These are phyloP conservation scores for Falco cherrug DNA, from an alignment of 2,797 vertebrate genomes.

Conservation along the genomic window DNA sequence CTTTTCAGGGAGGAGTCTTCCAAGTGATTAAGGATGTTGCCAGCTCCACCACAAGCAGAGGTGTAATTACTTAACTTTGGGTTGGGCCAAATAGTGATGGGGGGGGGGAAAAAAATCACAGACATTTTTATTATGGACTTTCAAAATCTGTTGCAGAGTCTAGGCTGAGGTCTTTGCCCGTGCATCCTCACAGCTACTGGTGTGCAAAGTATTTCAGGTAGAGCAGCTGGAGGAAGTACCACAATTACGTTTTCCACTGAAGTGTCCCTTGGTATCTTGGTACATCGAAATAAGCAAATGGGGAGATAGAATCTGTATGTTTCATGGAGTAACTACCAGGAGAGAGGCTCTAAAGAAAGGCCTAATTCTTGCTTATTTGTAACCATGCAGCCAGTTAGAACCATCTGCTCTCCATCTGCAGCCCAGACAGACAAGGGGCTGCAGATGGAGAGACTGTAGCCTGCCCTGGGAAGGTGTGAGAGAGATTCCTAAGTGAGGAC, in stretches of 20 bases:
- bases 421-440: neutral
- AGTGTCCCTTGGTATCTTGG: neutral
- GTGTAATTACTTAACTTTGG: neutral
- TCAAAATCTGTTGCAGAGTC: neutral
- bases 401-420: constrained; percentile 44
- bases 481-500: constrained; percentile 26
- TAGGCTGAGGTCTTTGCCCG: neutral
- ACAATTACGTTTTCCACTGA: neutral
- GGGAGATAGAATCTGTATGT: neutral
- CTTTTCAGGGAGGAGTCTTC: neutral
- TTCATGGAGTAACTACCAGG: neutral
- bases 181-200: neutral
- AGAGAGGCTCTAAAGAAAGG: constrained; percentile 9
- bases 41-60: neutral
- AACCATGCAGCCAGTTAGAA: constrained; percentile 23
- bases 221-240: neutral
- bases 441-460: constrained; percentile 59
- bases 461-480: constrained; percentile 43
- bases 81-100: neutral
- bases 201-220: neutral
- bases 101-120: neutral
- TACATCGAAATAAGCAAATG: neutral
- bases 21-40: neutral
- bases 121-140: neutral
- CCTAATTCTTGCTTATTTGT: constrained; percentile 22